Conservation (phyloP, 2,113 vertebrate genomes). For the Catharus bicknelli region DNA sequence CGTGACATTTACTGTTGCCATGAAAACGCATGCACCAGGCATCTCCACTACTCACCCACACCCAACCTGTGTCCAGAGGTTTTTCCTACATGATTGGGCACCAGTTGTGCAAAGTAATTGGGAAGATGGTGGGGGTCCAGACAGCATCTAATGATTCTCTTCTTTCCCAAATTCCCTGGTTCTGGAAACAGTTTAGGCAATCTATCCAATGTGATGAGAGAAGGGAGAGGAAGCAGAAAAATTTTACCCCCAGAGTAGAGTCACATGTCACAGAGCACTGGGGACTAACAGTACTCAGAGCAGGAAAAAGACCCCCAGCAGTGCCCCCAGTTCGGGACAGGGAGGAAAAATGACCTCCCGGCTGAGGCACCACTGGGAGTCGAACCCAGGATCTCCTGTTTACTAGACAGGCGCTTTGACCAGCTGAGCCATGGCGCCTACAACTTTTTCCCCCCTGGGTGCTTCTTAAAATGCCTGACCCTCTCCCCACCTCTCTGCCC, state of each 20-base stretch:
- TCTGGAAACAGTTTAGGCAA: not conserved
- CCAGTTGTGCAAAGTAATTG: not conserved
- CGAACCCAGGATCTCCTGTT: slow-evolving; percentile 89
- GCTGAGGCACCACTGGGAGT: slow-evolving; percentile 85
- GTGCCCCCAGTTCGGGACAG: not conserved
- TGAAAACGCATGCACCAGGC: fast-evolving
- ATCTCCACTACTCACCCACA: not conserved
- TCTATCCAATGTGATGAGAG: not conserved
- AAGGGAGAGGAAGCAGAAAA: not conserved
- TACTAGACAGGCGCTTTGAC: slow-evolving; percentile 89
- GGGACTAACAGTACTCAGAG: not conserved
- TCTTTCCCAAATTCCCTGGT: not conserved
- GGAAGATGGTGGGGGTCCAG: not conserved
- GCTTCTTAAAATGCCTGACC: too few relatives aligned
- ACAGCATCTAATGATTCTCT: not conserved
- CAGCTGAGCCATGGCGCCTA: slow-evolving; percentile 80
- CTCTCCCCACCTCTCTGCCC: fast-evolving
- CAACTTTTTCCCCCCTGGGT: too few relatives aligned
- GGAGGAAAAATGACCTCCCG: not conserved
- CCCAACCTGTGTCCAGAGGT: not conserved
- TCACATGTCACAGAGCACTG: fast-evolving
- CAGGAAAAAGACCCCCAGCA: not conserved
- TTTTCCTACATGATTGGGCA: not conserved
- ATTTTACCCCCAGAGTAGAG: not conserved
- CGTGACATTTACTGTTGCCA: not conserved